Evolutionary conservation across 92 coral and sea anemone genomes (phyloP), one percentile per base, ranked within the genome.

Genomic region (Ricordea florida): DNA sequence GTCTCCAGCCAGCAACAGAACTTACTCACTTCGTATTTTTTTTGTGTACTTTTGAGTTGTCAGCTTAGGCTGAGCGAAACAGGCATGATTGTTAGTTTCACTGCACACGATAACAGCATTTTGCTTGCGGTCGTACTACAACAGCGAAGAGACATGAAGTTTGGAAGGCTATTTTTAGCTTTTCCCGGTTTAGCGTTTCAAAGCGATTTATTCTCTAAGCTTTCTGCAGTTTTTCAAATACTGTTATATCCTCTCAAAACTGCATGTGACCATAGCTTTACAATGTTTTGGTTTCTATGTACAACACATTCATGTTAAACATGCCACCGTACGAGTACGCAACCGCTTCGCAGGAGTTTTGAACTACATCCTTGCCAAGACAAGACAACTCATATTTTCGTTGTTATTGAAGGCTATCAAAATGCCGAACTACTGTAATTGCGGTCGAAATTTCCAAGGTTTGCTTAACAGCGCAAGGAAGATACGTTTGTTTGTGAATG

Each of bases 131-230:
- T n/a, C n/a, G n/a, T n/a, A n/a, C 26, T 32, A 51, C 23, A 23
- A 30, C 33, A 49, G 30, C 76, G 64, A 70, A 23, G 30, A 22
- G 67, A n/a, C 48, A 22, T 53, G 55, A 16, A 42, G 50, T 32
- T 37, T 53, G 64, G 38, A 70, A 53, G 64, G 77, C 77, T 70
- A 70, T 70, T 70, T 70, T 51, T 70, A 51, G 55, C 48, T 5
- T 28, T 16, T 28, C 13, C 42, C 20, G 38, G 14, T n/a, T 15
- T 27, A 33, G 35, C 27, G 34, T 37, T 38, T 55, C 53, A 27
- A 11, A 40, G 28, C 29, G 62, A 38, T 68, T 63, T 53, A 70
- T 70, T 63, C 21, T 70, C 53, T 53, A 40, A 55, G 45, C 21
- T 16, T 55, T 57, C 41, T 27, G 27, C 56, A 27, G 77, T 53